phyloP scores from a whole-genome alignment of 2,113 vertebrate species.

The Gila orcuttii region DNA sequence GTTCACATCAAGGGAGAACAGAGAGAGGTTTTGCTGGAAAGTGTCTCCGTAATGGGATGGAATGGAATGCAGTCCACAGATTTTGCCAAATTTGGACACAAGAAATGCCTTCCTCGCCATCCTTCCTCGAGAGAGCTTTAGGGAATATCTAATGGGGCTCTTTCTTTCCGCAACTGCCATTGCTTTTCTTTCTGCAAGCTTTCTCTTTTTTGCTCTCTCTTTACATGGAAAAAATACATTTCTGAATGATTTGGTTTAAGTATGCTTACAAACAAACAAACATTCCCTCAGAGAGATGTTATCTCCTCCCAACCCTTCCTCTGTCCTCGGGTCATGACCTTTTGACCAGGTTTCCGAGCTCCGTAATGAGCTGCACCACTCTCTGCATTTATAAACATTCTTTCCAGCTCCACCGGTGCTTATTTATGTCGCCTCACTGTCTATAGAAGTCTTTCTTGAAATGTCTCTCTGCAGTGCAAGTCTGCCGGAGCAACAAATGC shows the following conservation, averaged over 20 bases:
- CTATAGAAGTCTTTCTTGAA: constrained; percentile 7
- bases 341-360: constrained; percentile 10
- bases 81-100: constrained; percentile 65
- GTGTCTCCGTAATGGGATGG: constrained; percentile 22
- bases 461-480: neutral
- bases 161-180: constrained; percentile 33
- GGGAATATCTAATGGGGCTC: constrained; percentile 20
- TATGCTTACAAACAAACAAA: neutral
- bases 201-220: neutral
- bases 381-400: constrained; percentile 30
- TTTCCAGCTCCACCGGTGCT: constrained; percentile 3
- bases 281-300: neutral
- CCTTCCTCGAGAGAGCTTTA: constrained; percentile 37
- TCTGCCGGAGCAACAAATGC: constrained; percentile 22
- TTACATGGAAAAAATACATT: neutral
- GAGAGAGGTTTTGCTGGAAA: constrained; percentile 20
- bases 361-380: constrained; percentile 1
- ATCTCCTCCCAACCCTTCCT: neutral
- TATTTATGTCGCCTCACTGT: constrained; percentile 1
- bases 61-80: constrained; percentile 52
- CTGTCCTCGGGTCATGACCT: constrained; percentile 3
- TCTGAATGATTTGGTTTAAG: neutral
- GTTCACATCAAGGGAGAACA: neutral
- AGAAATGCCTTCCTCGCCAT: constrained; percentile 44
- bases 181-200: neutral